Evolutionary conservation across 1,140 invertebrate species (phyloP), one percentile per base, ranked within the genome.

Genomic region (Drosophila leontia): DNA sequence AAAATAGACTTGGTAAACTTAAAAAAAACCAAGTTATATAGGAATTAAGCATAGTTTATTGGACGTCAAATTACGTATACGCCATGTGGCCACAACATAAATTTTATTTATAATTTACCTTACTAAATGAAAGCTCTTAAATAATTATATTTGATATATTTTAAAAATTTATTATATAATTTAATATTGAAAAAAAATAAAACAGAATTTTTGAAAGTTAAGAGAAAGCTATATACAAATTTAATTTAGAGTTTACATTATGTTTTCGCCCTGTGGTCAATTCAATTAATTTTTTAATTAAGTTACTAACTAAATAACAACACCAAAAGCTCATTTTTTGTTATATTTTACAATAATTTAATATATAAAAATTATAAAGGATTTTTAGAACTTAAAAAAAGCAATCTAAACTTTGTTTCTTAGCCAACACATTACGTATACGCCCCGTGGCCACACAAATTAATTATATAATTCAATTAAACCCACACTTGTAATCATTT

Each of bases 381-480:
- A 3, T 7, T 4, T 0, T 0, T 5, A 8, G 2, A 26, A n/a
- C 0, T 0, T n/a, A 0, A 2, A 3, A 29, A 50, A 29, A 0
- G 2, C 5, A 32, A n/a, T 2, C 13, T 12, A 12, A 12, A 19
- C 42, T 1, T 3, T 13, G 3, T n/a, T 48, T 9, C 13, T 7
- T 1, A 15, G 1, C 0, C n/a, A 5, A 3, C 9, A 7, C 50
- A 51, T 51, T 34, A 17, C 50, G 50, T 19, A 34, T 51, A 34
- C 50, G 29, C 29, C 50, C 50, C 29, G 50, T 51, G n/a, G n/a
- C 8, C 5, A 12, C 2, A 7, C 1, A 17, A 51, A 51, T 34
- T 51, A 51, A 34, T 51, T 51, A 3, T 11, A 11, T 51, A 51
- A 48, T 29, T 48, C 47, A 29, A 48, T 29, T 9, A 48, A 48